A percentile compares a stretch with the other conserved stretches of the same genome.
Conservation (phyloP, 2,888 invertebrate genomes). For the Koerneria pararmatus region DNA sequence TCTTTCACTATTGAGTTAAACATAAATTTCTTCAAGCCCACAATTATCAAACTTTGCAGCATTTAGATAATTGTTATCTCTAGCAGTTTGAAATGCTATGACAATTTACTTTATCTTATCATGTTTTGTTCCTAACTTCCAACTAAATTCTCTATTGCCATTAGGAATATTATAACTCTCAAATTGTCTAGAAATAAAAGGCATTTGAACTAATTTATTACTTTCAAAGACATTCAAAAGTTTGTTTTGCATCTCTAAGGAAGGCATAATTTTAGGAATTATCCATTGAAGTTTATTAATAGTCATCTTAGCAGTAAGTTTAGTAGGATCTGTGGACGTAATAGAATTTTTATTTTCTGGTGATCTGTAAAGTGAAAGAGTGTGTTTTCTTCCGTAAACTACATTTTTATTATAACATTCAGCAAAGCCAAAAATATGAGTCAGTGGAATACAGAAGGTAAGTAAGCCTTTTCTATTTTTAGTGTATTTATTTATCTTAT, state of each 20-base stretch:
- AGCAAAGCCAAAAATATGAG: constrained; percentile 42
- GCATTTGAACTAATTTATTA: constrained; percentile 36
- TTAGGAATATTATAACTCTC: constrained; percentile 45
- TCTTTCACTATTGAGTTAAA: constrained; percentile 39
- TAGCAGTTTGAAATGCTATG: constrained; percentile 32
- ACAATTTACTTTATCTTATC: constrained; percentile 43
- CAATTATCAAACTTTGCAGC: constrained; percentile 42
- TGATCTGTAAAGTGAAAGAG: constrained; percentile 38
- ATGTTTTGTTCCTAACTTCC: constrained; percentile 45
- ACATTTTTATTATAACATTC: constrained; percentile 40
- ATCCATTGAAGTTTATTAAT: constrained; percentile 45
- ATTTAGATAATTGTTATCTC: constrained; percentile 42
- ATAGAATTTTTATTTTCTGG: too few relatives aligned
- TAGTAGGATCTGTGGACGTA: constrained; percentile 31
- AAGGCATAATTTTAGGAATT: constrained; percentile 43
- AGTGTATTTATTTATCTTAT: constrained; percentile 41
- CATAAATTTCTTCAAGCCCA: constrained; percentile 42
- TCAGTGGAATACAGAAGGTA: constrained; percentile 40
- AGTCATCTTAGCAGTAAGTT: constrained; percentile 33
- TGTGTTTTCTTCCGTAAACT: constrained; percentile 41
- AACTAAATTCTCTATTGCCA: constrained; percentile 43
- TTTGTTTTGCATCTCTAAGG: constrained; percentile 42
- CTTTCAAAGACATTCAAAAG: constrained; percentile 35
- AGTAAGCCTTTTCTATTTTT: too few relatives aligned
- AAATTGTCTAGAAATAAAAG: constrained; percentile 41